Percentiles rank a stretch among this genome's conserved stretches.
phyloP scores from a whole-genome alignment of 2,888 invertebrate genomes.

The Ophraella communa region DNA sequence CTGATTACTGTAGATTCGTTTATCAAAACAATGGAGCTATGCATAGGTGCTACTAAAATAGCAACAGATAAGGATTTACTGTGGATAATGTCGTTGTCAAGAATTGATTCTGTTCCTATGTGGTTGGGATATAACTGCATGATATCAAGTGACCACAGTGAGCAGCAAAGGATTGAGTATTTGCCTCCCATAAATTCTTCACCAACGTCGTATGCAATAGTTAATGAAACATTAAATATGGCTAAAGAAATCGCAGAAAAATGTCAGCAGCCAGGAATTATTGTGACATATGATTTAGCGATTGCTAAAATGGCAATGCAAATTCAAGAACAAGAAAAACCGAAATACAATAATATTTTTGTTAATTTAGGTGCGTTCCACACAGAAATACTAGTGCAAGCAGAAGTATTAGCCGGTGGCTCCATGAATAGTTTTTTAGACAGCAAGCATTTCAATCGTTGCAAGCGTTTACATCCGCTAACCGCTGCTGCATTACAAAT shows the following conservation, averaged over 20 bases:
- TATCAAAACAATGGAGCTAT: constrained; percentile 9
- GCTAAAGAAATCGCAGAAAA: constrained; percentile 14
- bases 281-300: constrained; percentile 43
- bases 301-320: constrained; percentile 43
- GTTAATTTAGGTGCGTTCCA: constrained; percentile 19
- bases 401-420: too few species aligned
- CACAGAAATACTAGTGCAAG: too few species aligned
- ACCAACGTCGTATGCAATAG: constrained; percentile 24
- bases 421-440: too few species aligned
- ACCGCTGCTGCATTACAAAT: constrained; percentile 21
- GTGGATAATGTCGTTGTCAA: constrained; percentile 40
- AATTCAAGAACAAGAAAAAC: constrained; percentile 45
- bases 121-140: constrained; percentile 47
- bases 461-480: constrained; percentile 20
- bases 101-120: constrained; percentile 42
- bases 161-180: constrained; percentile 29
- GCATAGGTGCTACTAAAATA: constrained; percentile 28
- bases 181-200: constrained; percentile 21
- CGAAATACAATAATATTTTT: constrained; percentile 43
- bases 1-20: constrained; percentile 23
- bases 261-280: constrained; percentile 17
- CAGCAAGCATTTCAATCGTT: constrained; percentile 4
- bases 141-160: constrained; percentile 12
- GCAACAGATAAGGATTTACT: constrained; percentile 44
- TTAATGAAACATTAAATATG: constrained; percentile 22